These are phyloP conservation scores for Macrobrachium nipponense DNA, from an alignment of 1,140 invertebrate species.

Conservation along the genomic window DNA sequence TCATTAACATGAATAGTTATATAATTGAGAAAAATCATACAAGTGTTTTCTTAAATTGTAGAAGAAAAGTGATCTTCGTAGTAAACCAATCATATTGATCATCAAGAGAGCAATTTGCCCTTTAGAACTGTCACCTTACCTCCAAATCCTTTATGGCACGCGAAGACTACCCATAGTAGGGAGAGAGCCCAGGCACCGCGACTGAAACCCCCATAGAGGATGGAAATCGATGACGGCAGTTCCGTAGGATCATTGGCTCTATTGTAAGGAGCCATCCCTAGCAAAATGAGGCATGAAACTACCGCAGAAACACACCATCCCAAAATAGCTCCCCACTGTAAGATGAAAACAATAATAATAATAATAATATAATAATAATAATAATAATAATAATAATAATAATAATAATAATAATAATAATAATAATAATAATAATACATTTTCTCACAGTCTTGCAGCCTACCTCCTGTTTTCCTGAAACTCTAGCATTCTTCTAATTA, in stretches of 20 bases:
- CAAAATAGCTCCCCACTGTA: slow-evolving; percentile 24
- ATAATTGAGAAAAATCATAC: too few species aligned
- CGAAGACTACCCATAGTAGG: slow-evolving; percentile 87
- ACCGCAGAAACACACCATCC: slow-evolving; percentile 27
- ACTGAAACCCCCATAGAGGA: slow-evolving; percentile 85
- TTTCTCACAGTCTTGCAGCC: too few species aligned
- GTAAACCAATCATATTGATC: neutral
- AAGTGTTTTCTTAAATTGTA: neutral
- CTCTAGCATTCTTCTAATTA: too few species aligned
- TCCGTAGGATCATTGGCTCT: neutral
- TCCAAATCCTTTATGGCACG: slow-evolving; percentile 88
- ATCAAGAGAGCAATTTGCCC: neutral
- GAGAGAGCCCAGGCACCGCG: slow-evolving; percentile 86
- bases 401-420: neutral
- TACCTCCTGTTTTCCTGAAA: too few species aligned
- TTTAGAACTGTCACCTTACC: slow-evolving; percentile 70
- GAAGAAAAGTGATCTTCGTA: neutral
- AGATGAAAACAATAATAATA: too few species aligned
- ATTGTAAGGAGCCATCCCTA: slow-evolving; percentile 38
- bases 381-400: neutral
- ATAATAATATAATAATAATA: neutral
- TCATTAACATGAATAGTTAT: too few species aligned
- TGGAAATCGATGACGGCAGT: slow-evolving; percentile 69
- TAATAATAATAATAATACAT: too few species aligned
- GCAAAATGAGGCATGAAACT: slow-evolving; percentile 5